Evolutionary conservation across 2,113 vertebrate species (phyloP).

Genomic region (Esox niger): DNA sequence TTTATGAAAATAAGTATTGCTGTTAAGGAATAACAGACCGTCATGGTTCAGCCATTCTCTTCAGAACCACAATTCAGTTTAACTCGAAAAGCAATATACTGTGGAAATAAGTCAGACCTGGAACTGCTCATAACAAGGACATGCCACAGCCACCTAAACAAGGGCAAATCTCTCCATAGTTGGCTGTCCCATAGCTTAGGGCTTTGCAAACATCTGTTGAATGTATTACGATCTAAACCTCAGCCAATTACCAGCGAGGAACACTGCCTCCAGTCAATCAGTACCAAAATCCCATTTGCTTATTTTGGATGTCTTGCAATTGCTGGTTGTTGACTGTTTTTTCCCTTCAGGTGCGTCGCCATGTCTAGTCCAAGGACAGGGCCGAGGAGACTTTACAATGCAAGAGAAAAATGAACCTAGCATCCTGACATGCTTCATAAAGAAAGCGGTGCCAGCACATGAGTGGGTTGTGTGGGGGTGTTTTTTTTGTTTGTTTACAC

Average conservation of each 20-base stretch:
- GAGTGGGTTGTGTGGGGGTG: conserved; percentile 70
- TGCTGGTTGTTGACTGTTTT: conserved; percentile 47
- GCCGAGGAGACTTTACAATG: conserved; percentile 53
- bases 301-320: conserved; percentile 10
- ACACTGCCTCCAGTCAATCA: conserved; percentile 51
- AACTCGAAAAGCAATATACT: conserved; percentile 17
- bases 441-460: conserved; percentile 47
- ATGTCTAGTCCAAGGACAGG: conserved; percentile 59
- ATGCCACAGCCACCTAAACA: conserved; percentile 10
- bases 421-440: conserved; percentile 63
- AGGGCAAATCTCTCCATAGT: conserved; percentile 54
- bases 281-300: conserved; percentile 32
- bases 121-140: conserved; percentile 44
- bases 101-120: conserved; percentile 14
- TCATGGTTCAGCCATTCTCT: conserved; percentile 3
- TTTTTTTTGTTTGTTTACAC: conserved; percentile 53
- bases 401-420: conserved; percentile 32
- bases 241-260: conserved; percentile 58
- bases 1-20: conserved; percentile 18
- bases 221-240: conserved; percentile 53
- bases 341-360: conserved; percentile 40
- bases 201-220: conserved; percentile 63
- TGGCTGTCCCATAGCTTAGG: conserved; percentile 44
- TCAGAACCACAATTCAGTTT: not conserved
- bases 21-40: too few species aligned